A percentile compares a stretch with the other conserved stretches of the same genome.
Evolutionary conservation across 2,113 vertebrate species (phyloP).

Genomic region (Brachyhypopomus gauderio): DNA sequence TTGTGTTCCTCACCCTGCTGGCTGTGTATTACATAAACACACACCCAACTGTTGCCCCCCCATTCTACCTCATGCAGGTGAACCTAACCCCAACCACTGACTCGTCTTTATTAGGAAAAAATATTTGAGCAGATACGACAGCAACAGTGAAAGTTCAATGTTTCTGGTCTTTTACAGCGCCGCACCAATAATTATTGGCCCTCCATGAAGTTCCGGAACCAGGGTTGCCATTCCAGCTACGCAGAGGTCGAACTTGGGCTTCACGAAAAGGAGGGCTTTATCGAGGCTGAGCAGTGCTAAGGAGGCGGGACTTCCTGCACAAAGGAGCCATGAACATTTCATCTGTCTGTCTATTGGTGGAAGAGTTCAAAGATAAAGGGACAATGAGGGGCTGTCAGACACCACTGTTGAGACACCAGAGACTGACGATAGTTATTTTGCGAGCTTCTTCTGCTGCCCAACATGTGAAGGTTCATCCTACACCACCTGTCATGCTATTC

Average conservation of each 20-base stretch:
- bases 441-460: conserved; percentile 37
- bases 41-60: conserved; percentile 83
- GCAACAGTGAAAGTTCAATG: not conserved
- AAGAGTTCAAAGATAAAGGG: conserved; percentile 32
- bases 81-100: conserved; percentile 11
- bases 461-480: conserved; percentile 48
- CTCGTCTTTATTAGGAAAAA: too few species aligned
- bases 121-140: not conserved
- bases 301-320: conserved; percentile 46
- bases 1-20: conserved; percentile 80
- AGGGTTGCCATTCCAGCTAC: conserved; percentile 79
- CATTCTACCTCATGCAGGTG: conserved; percentile 93
- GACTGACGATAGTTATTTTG: conserved; percentile 37
- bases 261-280: conserved; percentile 91
- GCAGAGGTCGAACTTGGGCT: conserved; percentile 85
- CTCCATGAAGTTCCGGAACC: conserved; percentile 91
- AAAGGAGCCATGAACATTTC: not conserved
- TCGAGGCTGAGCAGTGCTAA: conserved; percentile 93
- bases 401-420: conserved; percentile 21
- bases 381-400: conserved; percentile 9
- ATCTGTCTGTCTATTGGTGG: conserved; percentile 13
- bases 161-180: conserved; percentile 70
- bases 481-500: conserved; percentile 34
- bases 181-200: conserved; percentile 88
- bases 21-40: conserved; percentile 88